Evolutionary conservation across 2,888 invertebrate genomes (phyloP), one percentile per base, ranked within the genome.

Genomic region (Tetramorium bicarinatum): DNA sequence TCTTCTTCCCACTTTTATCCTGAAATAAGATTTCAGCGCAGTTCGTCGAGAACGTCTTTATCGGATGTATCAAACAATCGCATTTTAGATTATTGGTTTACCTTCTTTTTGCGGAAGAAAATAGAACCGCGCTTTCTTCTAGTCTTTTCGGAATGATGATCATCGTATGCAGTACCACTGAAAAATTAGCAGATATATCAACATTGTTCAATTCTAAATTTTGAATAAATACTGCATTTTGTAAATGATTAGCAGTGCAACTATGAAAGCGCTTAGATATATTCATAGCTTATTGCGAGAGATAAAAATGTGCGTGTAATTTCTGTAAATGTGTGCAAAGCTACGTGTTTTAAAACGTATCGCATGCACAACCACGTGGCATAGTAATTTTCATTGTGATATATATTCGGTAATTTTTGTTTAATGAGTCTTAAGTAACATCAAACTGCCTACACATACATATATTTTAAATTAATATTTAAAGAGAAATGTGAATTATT

Each of bases 21-120:
- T 97, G 92, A 18, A 62, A 82, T 41, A 61, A 18, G n/a, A 82
- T 83, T 71, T 47, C 2, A 47, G 0, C 4, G 41, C 0, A 44
- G 38, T 56, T 59, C n/a, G 47, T 67, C n/a, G 18, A 34, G 7
- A 61, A 49, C 15, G 9, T 34, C 25, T 59, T 29, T 47, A 44
- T 34, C 29, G 8, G n/a, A 62, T 25, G 9, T 25, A 59, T 64
- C 54, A 69, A 41, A 6, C 25, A n/a, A 69, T n/a, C 2, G 25
- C 47, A n/a, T 18, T 41, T n/a, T 29, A 8, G 59, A 52, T 59
- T n/a, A 59, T 77, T n/a, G 25, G 0, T 88, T 89, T 93, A 96
- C 98, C 96, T 98, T 98, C 95, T 98, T 98, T 95, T 98, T 98
- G 89, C 98, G 97, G 94, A 98, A 98, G 96, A 98, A 98, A 84